A percentile compares a stretch with the other conserved stretches of the same genome.
phyloP scores from a whole-genome alignment of 2,113 vertebrate species.

The Eclectus roratus region DNA sequence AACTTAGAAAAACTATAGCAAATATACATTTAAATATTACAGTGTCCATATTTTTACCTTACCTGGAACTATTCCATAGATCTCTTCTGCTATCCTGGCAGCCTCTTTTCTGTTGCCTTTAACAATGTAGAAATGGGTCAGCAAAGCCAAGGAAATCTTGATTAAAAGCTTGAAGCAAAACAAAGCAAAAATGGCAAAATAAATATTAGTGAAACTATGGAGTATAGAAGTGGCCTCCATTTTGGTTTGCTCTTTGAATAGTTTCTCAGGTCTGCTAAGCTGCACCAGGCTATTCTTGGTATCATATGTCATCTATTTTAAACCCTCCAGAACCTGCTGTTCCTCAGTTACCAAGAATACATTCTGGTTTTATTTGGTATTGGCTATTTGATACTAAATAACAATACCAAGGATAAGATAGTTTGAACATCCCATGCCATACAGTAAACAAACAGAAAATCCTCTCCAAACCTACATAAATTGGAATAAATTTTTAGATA shows the following conservation, averaged over 20 bases:
- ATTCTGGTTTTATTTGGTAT: conserved; percentile 38
- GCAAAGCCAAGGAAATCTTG: conserved; percentile 80
- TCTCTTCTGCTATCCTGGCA: conserved; percentile 83
- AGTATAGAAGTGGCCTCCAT: conserved; percentile 76
- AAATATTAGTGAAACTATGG: conserved; percentile 75
- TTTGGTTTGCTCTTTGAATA: conserved; percentile 67
- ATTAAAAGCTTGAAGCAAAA: conserved; percentile 84
- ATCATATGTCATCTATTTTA: conserved; percentile 81
- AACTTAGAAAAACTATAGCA: not conserved
- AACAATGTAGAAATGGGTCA: conserved; percentile 83
- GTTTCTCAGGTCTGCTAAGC: conserved; percentile 49
- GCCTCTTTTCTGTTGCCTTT: conserved; percentile 84
- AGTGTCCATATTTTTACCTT: conserved; percentile 48
- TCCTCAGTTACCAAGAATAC: conserved; percentile 71
- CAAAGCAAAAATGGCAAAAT: conserved; percentile 81
- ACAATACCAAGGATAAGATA: conserved; percentile 10
- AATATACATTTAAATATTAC: not conserved
- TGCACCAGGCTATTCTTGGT: conserved; percentile 65
- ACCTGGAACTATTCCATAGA: conserved; percentile 83
- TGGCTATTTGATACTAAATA: conserved; percentile 46
- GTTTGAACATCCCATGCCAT: not conserved
- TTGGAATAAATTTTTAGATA: not conserved
- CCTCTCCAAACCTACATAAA: not conserved
- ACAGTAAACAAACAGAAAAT: not conserved
- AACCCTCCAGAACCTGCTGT: conserved; percentile 68